Conservation (phyloP, 1,140 invertebrate species). For the Pteromalus puparum region DNA sequence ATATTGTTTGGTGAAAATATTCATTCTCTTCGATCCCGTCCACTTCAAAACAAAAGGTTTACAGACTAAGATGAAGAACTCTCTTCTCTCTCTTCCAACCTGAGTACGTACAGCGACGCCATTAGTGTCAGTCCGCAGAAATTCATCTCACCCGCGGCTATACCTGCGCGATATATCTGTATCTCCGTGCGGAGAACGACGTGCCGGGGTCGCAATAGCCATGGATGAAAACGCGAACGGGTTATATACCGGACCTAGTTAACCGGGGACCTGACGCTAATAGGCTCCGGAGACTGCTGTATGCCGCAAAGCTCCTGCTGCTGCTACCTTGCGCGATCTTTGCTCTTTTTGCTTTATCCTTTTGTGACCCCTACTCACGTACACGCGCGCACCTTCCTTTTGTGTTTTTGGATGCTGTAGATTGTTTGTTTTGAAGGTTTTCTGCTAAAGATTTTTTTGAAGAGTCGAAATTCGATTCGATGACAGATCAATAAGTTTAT, state of each 20-base stretch:
- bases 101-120: not conserved
- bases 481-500: too few species aligned
- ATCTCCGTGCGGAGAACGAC: not conserved
- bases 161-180: conserved; percentile 30
- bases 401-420: not conserved
- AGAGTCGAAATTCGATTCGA: too few species aligned
- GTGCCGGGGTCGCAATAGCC: not conserved
- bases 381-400: not conserved
- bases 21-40: not conserved
- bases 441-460: too few species aligned
- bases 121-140: conserved; percentile 35
- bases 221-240: conserved; percentile 31
- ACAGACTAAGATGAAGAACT: not conserved
- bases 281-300: conserved; percentile 2
- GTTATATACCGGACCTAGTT: conserved; percentile 32
- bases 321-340: not conserved
- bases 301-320: not conserved
- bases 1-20: not conserved
- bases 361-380: not conserved
- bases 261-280: conserved; percentile 22
- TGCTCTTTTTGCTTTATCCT: conserved; percentile 1
- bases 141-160: conserved; percentile 21
- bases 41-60: not conserved
- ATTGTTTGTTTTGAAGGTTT: too few species aligned
- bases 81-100: not conserved